Percentiles rank a stretch among this genome's conserved stretches.
These are phyloP conservation scores for Nansenia antarctica DNA, from an alignment of 2,113 vertebrate species.

Conservation along the genomic window DNA sequence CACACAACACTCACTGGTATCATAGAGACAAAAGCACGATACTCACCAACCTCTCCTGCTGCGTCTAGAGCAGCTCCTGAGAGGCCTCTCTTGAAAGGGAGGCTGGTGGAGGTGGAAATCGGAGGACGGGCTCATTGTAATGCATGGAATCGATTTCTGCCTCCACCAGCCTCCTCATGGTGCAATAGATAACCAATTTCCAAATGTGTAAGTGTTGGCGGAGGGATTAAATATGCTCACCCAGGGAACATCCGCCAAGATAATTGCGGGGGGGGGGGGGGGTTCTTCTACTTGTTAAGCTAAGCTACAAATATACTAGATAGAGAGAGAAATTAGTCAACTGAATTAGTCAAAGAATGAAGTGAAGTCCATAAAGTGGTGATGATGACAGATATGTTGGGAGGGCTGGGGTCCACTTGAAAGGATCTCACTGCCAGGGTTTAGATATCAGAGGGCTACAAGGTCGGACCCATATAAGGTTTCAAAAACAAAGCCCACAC, in stretches of 20 bases:
- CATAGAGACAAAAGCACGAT: neutral
- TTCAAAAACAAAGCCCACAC: constrained; percentile 41
- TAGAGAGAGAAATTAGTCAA: neutral
- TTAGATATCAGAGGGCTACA: constrained; percentile 17
- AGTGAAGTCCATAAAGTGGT: constrained; percentile 6
- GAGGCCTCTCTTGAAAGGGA: neutral
- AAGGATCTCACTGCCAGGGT: constrained; percentile 20
- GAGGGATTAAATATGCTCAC: neutral
- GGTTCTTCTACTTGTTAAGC: too few relatives aligned
- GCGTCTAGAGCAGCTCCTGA: neutral
- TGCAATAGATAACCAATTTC: neutral
- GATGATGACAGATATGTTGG: constrained; percentile 37
- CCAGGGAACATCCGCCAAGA: neutral
- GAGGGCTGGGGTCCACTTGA: constrained; percentile 17
- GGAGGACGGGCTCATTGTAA: too few relatives aligned
- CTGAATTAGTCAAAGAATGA: too few relatives aligned
- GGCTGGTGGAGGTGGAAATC: too few relatives aligned
- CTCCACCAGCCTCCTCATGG: too few relatives aligned
- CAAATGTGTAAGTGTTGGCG: neutral
- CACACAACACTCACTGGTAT: neutral
- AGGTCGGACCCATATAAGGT: constrained; percentile 18
- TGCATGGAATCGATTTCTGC: too few relatives aligned
- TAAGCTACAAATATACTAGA: neutral
- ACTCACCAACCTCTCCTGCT: neutral
- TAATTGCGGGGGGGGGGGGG: neutral